Evolutionary conservation across 2,888 invertebrate genomes (phyloP).

Genomic region (Biston betularia): DNA sequence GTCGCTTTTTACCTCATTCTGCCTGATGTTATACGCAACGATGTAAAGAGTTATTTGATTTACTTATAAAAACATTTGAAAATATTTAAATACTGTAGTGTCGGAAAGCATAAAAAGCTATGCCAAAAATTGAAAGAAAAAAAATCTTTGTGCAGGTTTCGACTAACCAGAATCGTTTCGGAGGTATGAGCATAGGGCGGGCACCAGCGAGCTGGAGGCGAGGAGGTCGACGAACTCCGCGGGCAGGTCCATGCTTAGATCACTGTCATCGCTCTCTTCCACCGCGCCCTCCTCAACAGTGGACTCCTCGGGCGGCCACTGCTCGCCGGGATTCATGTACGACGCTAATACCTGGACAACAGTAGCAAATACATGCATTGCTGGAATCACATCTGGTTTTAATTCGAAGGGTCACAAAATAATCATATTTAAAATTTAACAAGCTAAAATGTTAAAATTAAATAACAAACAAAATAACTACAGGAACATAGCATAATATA

Average conservation of each 20-base stretch:
- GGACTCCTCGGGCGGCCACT: constrained; percentile 80
- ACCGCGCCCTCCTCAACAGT: constrained; percentile 64
- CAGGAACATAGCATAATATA: too few species aligned
- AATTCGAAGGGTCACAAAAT: not conserved
- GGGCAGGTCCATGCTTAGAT: constrained; percentile 84
- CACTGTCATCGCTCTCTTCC: constrained; percentile 53
- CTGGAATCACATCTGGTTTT: not conserved
- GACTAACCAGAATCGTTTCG: constrained; percentile 94
- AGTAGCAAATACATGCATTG: not conserved
- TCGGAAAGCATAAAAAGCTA: too few species aligned
- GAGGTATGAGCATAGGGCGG: constrained; percentile 95
- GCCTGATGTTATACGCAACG: too few species aligned
- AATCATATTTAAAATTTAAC: too few species aligned
- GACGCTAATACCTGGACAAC: constrained; percentile 91
- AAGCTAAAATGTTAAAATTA: too few species aligned
- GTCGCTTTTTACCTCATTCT: too few species aligned
- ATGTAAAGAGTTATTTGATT: too few species aligned
- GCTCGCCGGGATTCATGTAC: constrained; percentile 92
- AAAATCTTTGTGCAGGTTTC: not conserved
- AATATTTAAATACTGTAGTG: too few species aligned
- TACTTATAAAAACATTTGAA: too few species aligned
- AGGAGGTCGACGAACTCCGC: constrained; percentile 91
- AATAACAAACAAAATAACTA: too few species aligned
- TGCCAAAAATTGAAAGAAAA: too few species aligned
- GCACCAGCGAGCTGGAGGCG: constrained; percentile 93